Conservation (phyloP, 1,140 invertebrate species). For the Drosophila persimilis region DNA sequence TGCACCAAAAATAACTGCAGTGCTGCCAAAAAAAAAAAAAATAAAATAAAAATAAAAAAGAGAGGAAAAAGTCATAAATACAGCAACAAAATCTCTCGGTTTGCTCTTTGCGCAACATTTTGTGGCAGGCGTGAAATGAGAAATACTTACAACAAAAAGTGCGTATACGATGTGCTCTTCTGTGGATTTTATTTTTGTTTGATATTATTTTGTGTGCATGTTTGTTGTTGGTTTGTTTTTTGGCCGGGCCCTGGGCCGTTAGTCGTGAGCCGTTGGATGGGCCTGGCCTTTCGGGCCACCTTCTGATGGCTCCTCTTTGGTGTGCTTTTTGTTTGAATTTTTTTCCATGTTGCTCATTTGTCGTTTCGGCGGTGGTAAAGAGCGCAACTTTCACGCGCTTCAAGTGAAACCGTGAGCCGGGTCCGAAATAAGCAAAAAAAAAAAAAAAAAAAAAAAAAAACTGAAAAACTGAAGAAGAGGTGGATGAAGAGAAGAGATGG, state of each 20-base stretch:
- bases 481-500: not conserved
- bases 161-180: constrained; percentile 53
- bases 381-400: constrained; percentile 76
- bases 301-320: constrained; percentile 1
- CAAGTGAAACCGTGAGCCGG: constrained; percentile 73
- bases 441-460: constrained; percentile 41
- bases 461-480: constrained; percentile 32
- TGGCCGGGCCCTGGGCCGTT: constrained; percentile 3
- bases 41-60: constrained; percentile 7
- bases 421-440: constrained; percentile 52
- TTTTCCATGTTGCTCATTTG: constrained; percentile 20
- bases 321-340: constrained; percentile 12
- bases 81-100: constrained; percentile 32
- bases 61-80: constrained; percentile 29
- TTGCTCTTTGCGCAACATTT: constrained; percentile 59
- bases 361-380: constrained; percentile 40
- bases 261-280: not conserved
- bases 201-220: constrained; percentile 21
- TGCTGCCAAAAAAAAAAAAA: constrained; percentile 19
- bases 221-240: constrained; percentile 13
- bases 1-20: constrained; percentile 34
- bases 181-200: constrained; percentile 21
- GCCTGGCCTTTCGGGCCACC: constrained; percentile 18
- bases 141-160: constrained; percentile 39
- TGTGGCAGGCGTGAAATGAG: constrained; percentile 23